phyloP scores from a whole-genome alignment of 1,140 invertebrate species.

The Drosophila lacteicornis region DNA sequence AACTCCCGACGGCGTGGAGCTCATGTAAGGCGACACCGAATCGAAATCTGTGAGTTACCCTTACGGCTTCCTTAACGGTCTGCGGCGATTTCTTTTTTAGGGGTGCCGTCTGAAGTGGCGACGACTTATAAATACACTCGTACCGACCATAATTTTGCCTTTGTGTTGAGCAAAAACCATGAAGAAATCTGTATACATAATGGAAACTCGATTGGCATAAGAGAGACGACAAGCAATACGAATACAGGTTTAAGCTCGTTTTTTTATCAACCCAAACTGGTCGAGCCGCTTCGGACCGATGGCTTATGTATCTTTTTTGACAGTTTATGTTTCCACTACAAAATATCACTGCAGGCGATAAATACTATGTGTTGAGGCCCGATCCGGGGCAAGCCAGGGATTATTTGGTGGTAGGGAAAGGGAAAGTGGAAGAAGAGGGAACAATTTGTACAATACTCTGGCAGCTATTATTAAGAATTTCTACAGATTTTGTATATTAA shows the following conservation, averaged over 20 bases:
- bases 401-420: not conserved
- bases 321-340: conserved; percentile 43
- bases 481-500: no score
- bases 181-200: conserved; percentile 58
- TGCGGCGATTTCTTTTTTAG: conserved; percentile 32
- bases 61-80: conserved; percentile 38
- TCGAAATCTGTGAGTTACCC: conserved; percentile 32
- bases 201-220: conserved; percentile 56
- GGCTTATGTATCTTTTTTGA: conserved; percentile 52
- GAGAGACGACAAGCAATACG: conserved; percentile 44
- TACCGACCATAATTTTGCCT: conserved; percentile 30
- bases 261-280: conserved; percentile 56
- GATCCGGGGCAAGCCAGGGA: conserved; percentile 13
- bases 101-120: conserved; percentile 27
- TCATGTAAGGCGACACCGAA: conserved; percentile 37
- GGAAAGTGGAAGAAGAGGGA: not conserved
- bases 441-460: not conserved
- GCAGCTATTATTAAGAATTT: not conserved
- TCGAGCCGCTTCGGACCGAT: conserved; percentile 52
- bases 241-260: conserved; percentile 56
- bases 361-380: conserved; percentile 10
- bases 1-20: conserved; percentile 29
- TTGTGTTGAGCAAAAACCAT: conserved; percentile 44
- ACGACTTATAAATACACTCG: conserved; percentile 32
- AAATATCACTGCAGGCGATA: conserved; percentile 35